Evolutionary conservation across 1,140 invertebrate species (phyloP), one percentile per base, ranked within the genome.

Genomic region (Leguminivora glycinivorella): DNA sequence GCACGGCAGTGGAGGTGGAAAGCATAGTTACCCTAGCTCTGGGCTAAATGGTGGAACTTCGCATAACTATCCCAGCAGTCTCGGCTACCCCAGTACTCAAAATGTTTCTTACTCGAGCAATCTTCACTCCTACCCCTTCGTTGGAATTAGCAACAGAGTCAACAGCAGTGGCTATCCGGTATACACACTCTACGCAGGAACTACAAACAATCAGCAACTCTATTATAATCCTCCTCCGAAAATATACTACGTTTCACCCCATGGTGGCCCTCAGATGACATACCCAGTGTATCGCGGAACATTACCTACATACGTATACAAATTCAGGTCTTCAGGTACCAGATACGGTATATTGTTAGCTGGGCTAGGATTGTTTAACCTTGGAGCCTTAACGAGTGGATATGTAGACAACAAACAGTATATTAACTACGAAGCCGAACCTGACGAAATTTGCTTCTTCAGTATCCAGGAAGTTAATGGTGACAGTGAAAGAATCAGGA

Each of bases 401-500:
- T 87, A 86, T 67, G 83, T 72, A 24, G 58, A 66, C 6, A 29
- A 19, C 52, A 14, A 24, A 22, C 1, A 22, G 19, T 72, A 80
- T 25, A 72, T 74, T 2, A 79, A 67, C n/a, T 89, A 91, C 70
- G 81, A 78, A 67, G 74, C 83, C 1, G 68, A 81, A 63, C 83
- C 83, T 0, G 87, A 86, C 34, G 89, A 91, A 77, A 67, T 87
- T 14, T 91, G 89, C 58, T 89, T 87, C 76, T 89, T 91, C 68
- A 88, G 81, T 12, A 56, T 91, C n/a, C 85, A 80, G 72, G 85
- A 84, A 73, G 84, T 83, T 26, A 91, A 89, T 68, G 87, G 87
- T 10, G 85, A 89, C 71, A 89, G 87, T 47, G 87, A 91, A 72
- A 87, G 89, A 78, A 89, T 85, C 0, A 89, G 72, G 81, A 91